Conservation (phyloP, 2,888 invertebrate species). For the Sipha maydis region DNA sequence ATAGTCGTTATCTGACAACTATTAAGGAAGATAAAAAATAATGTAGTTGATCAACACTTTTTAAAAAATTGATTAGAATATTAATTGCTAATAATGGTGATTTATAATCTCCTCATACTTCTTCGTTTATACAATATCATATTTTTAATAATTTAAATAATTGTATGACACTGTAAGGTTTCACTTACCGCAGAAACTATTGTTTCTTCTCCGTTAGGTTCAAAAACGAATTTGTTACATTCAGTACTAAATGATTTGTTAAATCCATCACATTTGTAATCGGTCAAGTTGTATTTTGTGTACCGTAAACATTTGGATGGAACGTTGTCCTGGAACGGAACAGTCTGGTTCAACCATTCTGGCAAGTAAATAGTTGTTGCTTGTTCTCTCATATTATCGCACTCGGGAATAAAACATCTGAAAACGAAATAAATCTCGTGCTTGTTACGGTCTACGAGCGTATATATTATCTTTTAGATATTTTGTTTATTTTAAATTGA, state of each 20-base stretch:
- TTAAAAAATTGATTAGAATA: too few species aligned
- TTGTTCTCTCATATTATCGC: conserved; percentile 14
- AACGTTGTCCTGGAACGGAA: neutral
- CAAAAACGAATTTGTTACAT: conserved; percentile 48
- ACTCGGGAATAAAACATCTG: conserved; percentile 56
- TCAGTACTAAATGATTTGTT: neutral
- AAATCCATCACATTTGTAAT: neutral
- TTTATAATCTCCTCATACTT: neutral
- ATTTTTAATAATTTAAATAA: neutral
- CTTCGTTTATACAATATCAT: neutral
- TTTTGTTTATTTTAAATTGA: neutral
- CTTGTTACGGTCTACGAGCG: neutral
- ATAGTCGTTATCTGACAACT: too few species aligned
- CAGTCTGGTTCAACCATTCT: conserved; percentile 5
- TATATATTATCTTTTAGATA: neutral
- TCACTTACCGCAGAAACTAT: conserved; percentile 56
- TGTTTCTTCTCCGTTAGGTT: conserved; percentile 35
- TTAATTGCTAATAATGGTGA: too few species aligned
- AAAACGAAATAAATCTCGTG: neutral
- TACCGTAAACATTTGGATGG: conserved; percentile 29
- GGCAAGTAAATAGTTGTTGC: neutral
- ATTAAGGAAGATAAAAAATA: too few species aligned
- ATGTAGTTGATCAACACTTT: too few species aligned
- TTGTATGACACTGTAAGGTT: neutral
- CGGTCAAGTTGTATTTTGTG: neutral